Evolutionary conservation across 2,888 invertebrate genomes (phyloP).

Genomic region (Melanargia galathea): DNA sequence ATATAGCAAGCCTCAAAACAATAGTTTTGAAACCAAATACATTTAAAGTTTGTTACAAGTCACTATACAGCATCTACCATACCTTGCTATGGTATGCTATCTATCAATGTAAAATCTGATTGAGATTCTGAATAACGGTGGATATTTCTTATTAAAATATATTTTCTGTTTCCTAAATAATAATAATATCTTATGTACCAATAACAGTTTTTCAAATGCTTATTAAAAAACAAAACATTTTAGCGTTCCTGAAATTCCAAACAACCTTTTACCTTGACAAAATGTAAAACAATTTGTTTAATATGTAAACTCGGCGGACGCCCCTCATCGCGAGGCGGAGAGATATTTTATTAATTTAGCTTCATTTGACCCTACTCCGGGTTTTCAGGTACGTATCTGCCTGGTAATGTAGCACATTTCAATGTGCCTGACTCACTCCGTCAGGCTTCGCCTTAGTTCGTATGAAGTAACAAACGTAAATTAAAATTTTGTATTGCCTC

Average conservation of each 20-base stretch:
- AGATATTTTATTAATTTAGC: not conserved
- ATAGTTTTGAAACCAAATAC: too few species aligned
- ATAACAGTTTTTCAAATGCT: not conserved
- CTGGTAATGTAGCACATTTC: too few species aligned
- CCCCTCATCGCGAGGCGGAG: not conserved
- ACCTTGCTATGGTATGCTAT: too few species aligned
- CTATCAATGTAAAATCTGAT: too few species aligned
- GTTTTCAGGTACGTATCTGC: not conserved
- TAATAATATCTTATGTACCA: not conserved
- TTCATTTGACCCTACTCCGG: slow-evolving; percentile 5
- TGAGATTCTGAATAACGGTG: not conserved
- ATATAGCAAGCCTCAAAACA: too few species aligned
- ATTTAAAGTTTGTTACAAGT: too few species aligned
- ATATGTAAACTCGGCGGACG: not conserved
- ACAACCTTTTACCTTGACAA: slow-evolving; percentile 9
- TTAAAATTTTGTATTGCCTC: too few species aligned
- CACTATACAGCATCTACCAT: too few species aligned
- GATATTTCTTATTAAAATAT: not conserved
- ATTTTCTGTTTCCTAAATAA: not conserved
- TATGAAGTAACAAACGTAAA: too few species aligned
- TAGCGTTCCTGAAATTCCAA: not conserved
- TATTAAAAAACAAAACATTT: slow-evolving; percentile 13
- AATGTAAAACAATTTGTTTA: slow-evolving; percentile 25
- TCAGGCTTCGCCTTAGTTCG: too few species aligned
- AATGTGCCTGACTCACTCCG: too few species aligned